Percentiles rank a stretch among this genome's conserved stretches.
These are phyloP conservation scores for Euphonia xanthogaster DNA, from an alignment of 2,797 vertebrate species.

Conservation along the genomic window DNA sequence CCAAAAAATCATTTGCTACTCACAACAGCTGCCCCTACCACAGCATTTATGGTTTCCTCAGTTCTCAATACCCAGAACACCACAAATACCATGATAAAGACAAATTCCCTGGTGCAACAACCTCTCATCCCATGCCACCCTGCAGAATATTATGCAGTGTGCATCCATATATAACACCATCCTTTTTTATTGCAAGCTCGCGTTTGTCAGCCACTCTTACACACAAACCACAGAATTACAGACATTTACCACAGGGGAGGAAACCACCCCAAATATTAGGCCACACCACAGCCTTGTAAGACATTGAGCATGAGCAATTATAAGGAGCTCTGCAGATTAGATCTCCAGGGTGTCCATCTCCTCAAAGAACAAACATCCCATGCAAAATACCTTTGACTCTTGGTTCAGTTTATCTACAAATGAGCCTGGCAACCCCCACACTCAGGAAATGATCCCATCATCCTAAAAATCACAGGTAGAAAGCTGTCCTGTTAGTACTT, in stretches of 20 bases:
- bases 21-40: background rate
- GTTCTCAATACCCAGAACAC: background rate
- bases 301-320: background rate
- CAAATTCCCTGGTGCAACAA: background rate
- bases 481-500: background rate
- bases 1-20: background rate
- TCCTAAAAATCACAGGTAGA: background rate
- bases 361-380: background rate
- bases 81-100: slow-evolving; percentile 5
- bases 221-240: slow-evolving; percentile 1
- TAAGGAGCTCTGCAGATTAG: background rate
- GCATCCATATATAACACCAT: background rate
- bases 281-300: background rate
- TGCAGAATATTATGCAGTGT: background rate
- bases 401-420: background rate
- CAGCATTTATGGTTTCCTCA: background rate
- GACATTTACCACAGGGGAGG: background rate
- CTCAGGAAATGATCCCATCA: background rate
- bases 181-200: background rate
- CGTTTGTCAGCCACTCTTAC: background rate
- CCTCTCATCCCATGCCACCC: background rate
- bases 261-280: background rate
- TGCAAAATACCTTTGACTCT: background rate
- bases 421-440: background rate
- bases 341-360: background rate